Conservation (phyloP, 2,888 invertebrate species). For the Nomada hirtipes region DNA sequence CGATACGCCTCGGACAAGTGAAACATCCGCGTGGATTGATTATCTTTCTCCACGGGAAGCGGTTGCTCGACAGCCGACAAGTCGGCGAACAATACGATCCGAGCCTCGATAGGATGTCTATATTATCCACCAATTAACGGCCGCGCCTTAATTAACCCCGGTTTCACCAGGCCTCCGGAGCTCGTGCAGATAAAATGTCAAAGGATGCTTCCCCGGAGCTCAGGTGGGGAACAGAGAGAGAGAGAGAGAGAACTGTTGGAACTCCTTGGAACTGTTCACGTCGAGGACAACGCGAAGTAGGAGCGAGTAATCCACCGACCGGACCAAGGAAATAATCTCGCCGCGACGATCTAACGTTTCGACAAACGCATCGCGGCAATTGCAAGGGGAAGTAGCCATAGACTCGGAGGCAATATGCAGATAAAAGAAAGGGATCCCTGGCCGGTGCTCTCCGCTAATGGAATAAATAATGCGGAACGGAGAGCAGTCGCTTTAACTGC, state of each 20-base stretch:
- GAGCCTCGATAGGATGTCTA: conserved; percentile 62
- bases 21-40: conserved; percentile 61
- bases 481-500: conserved; percentile 50
- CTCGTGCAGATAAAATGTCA: conserved; percentile 66
- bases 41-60: conserved; percentile 62
- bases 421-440: conserved; percentile 42
- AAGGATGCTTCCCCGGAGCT: conserved; percentile 34
- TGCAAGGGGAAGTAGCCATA: conserved; percentile 11
- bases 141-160: conserved; percentile 69
- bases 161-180: conserved; percentile 24
- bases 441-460: conserved; percentile 52
- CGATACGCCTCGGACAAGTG: conserved; percentile 43
- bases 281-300: neutral
- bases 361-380: conserved; percentile 17
- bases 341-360: conserved; percentile 40
- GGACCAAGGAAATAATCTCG: neutral
- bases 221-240: neutral
- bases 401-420: conserved; percentile 33
- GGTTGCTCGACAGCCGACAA: conserved; percentile 58
- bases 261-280: neutral
- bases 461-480: conserved; percentile 68
- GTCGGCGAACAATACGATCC: conserved; percentile 66
- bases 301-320: conserved; percentile 4
- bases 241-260: neutral
- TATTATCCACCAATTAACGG: conserved; percentile 70